phyloP scores from a whole-genome alignment of 2,888 invertebrate genomes.

The Luperina testacea region DNA sequence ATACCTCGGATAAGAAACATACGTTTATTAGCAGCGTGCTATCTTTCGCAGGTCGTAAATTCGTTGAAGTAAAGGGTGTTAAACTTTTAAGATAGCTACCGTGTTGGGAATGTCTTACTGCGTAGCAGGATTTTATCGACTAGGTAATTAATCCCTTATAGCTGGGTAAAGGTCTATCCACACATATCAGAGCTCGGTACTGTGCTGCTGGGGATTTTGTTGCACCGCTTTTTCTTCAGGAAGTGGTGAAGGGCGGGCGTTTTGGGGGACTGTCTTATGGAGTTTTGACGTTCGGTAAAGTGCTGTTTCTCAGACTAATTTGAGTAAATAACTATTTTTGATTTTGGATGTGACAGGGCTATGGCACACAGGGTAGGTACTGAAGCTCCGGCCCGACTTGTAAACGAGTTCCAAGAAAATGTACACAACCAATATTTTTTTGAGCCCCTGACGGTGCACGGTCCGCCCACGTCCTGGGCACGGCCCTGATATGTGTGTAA shows the following conservation, averaged over 20 bases:
- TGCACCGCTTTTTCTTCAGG: neutral
- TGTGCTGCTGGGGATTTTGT: neutral
- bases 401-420: neutral
- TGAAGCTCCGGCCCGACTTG: neutral
- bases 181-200: neutral
- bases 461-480: neutral
- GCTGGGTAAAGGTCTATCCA: neutral
- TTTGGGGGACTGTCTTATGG: neutral
- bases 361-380: neutral
- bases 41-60: slow-evolving; percentile 24
- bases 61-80: slow-evolving; percentile 16
- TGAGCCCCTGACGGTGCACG: neutral
- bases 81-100: slow-evolving; percentile 20
- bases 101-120: slow-evolving; percentile 14
- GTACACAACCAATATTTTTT: neutral
- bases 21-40: slow-evolving; percentile 3
- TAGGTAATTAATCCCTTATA: slow-evolving; percentile 5
- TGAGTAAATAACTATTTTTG: neutral
- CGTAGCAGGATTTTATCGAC: slow-evolving; percentile 23
- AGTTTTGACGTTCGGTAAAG: neutral
- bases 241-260: neutral
- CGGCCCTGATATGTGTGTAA: neutral
- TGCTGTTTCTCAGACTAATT: neutral
- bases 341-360: neutral
- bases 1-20: neutral